A percentile compares a stretch with the other conserved stretches of the same genome.
Conservation (phyloP, 2,888 invertebrate genomes). For the Mesoligia furuncula region DNA sequence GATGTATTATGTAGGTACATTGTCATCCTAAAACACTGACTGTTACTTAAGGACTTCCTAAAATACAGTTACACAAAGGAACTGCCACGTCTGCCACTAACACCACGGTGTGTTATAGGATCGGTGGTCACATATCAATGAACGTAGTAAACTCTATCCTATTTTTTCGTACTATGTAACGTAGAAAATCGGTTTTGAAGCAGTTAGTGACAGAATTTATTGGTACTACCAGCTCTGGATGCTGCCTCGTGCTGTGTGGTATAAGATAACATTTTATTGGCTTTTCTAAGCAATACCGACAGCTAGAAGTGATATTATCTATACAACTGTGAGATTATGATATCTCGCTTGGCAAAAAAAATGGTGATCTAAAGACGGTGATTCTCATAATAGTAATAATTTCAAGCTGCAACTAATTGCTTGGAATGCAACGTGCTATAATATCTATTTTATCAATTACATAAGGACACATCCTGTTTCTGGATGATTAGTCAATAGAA, state of each 20-base stretch:
- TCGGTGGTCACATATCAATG: slow-evolving; percentile 10
- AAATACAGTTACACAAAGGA: not conserved
- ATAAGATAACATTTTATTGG: not conserved
- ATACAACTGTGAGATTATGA: slow-evolving; percentile 15
- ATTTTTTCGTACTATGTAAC: not conserved
- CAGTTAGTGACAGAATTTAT: not conserved
- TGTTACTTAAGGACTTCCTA: not conserved
- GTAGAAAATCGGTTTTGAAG: not conserved
- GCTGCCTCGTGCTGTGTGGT: not conserved
- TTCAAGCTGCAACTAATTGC: slow-evolving; percentile 30
- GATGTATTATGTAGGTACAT: not conserved
- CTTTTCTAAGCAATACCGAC: slow-evolving; percentile 5
- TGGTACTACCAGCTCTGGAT: too few relatives aligned
- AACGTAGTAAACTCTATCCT: not conserved
- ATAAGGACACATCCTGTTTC: not conserved
- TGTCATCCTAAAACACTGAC: not conserved
- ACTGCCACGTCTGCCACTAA: not conserved
- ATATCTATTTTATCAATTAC: slow-evolving; percentile 32
- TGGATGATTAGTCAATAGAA: not conserved
- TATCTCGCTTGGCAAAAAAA: slow-evolving; percentile 23
- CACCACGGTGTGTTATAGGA: not conserved
- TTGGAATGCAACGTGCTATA: slow-evolving; percentile 40
- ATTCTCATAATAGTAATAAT: slow-evolving; percentile 36
- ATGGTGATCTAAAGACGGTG: slow-evolving; percentile 14
- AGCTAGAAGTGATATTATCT: slow-evolving; percentile 6